Evolutionary conservation across 2,888 invertebrate species (phyloP), one percentile per base, ranked within the genome.

Genomic region (Eupithecia dodoneata): DNA sequence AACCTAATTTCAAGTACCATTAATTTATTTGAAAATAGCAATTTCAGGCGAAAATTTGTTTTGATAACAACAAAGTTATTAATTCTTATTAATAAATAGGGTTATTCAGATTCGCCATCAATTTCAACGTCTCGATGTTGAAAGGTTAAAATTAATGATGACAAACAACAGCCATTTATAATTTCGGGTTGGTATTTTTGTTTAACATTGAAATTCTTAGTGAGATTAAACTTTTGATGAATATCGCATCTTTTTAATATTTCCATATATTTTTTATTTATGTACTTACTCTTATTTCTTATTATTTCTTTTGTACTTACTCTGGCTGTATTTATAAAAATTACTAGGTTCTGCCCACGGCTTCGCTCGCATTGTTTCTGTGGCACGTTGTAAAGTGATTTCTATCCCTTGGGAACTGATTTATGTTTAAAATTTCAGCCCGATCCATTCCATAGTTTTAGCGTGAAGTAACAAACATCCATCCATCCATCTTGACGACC

Each of bases 1-100:
- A 82, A 82, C 79, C 82, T 83, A 84, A 84, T 84, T 82, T 83
- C 70, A 78, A 81, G 82, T 81, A 81, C 63, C 63, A 63, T 78
- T 82, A 82, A 84, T 84, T 82, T 83, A 84, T 84, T 81, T 74
- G 71, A 79, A 83, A 82, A 79, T 81, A 79, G 76, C 79, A 80
- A 84, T 81, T 81, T 82, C 71, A 76, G 79, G 76, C 77, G 77
- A 83, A 82, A 82, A 63, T 82, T 82, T 83, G 82, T 80, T 83
- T 81, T 81, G 80, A 79, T 76, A 79, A 80, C 76, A 82, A 79
- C 78, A 73, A 77, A 78, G 77, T 81, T 81, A 81, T 83, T 78
- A 82, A 82, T 81, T 81, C 78, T 77, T 78, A 81, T 78, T 82
- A 81, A 82, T 83, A 83, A 82, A 81, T 82, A 81, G 80, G 80